These are phyloP conservation scores for Podarcis raffonei DNA, from an alignment of 2,113 vertebrate genomes.

Conservation along the genomic window DNA sequence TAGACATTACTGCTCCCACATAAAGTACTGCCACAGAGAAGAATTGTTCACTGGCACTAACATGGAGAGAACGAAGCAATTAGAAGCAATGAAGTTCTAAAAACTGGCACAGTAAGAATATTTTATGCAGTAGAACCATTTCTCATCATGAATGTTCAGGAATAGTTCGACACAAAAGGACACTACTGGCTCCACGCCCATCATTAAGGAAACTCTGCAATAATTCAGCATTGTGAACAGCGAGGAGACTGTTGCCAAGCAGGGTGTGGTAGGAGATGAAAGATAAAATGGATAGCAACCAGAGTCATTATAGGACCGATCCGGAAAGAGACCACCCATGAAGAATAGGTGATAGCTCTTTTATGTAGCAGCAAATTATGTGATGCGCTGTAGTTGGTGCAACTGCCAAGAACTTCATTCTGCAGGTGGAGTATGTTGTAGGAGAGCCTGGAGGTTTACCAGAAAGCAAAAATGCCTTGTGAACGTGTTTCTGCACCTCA, in stretches of 20 bases:
- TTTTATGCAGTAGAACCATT: background rate
- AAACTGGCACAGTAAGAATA: background rate
- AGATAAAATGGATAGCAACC: background rate
- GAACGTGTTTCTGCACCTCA: background rate
- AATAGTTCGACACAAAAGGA: background rate
- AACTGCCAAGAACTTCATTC: background rate
- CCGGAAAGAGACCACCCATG: background rate
- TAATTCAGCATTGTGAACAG: background rate
- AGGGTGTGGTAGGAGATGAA: background rate
- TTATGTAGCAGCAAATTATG: background rate
- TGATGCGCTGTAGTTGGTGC: background rate
- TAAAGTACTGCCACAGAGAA: background rate
- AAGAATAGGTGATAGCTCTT: background rate
- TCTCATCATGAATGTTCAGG: background rate
- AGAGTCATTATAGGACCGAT: background rate
- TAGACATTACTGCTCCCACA: background rate
- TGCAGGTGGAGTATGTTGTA: background rate
- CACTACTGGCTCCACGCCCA: background rate
- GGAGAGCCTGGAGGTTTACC: background rate
- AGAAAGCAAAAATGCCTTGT: background rate
- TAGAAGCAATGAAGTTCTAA: background rate
- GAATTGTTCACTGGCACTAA: background rate
- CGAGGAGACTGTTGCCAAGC: background rate
- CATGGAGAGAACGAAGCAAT: background rate
- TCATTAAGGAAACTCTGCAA: background rate